phyloP scores from a whole-genome alignment of 1,140 invertebrate species.

The Euwallacea similis region DNA sequence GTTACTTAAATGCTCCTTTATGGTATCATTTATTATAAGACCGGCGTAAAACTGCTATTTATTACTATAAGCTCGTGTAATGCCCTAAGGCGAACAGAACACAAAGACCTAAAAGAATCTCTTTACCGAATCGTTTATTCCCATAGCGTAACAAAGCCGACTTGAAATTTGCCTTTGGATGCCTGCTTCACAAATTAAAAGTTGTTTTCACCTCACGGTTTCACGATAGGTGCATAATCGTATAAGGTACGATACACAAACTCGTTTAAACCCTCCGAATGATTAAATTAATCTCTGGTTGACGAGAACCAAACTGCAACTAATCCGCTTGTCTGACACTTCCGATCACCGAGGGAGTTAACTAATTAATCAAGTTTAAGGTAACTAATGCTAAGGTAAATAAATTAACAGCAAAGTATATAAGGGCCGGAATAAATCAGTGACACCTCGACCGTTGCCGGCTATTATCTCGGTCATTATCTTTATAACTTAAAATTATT shows the following conservation, averaged over 20 bases:
- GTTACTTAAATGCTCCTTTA: background rate
- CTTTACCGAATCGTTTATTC: background rate
- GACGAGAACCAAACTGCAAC: background rate
- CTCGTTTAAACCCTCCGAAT: no score
- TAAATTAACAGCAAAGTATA: slow-evolving; percentile 1
- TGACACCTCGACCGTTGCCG: slow-evolving; percentile 14
- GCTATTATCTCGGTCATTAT: slow-evolving; percentile 20
- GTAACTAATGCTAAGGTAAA: slow-evolving; percentile 4
- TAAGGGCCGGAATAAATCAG: slow-evolving; percentile 9
- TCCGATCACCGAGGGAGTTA: background rate
- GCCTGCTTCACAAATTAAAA: background rate
- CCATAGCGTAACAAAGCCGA: no score
- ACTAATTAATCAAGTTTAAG: background rate
- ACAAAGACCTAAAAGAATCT: background rate
- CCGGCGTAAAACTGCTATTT: slow-evolving; percentile 1
- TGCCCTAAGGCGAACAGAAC: background rate
- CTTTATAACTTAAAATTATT: slow-evolving; percentile 4
- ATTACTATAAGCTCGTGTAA: slow-evolving; percentile 3
- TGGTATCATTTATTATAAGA: slow-evolving; percentile 7
- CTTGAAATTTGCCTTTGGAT: background rate
- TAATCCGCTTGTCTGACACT: background rate
- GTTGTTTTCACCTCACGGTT: no score
- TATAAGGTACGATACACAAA: no score
- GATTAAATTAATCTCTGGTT: background rate
- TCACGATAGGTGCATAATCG: no score